Conservation (phyloP, 2,797 vertebrate genomes). For the Limosa lapponica region DNA sequence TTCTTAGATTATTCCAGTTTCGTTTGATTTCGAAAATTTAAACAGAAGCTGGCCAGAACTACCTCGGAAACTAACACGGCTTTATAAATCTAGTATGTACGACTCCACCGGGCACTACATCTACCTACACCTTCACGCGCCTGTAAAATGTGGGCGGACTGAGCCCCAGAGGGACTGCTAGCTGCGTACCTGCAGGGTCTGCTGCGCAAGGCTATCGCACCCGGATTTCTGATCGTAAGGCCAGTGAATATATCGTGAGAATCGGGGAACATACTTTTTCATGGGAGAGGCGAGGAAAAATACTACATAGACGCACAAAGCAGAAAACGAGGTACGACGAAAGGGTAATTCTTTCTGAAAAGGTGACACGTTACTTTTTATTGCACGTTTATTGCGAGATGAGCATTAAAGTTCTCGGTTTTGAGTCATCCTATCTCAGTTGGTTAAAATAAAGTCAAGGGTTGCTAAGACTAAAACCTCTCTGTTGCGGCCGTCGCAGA, state of each 20-base stretch:
- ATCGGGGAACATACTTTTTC: background rate
- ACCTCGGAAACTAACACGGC: background rate
- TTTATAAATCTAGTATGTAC: background rate
- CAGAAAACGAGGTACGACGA: background rate
- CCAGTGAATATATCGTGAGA: background rate
- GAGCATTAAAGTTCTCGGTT: slow-evolving; percentile 7
- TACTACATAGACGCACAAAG: background rate
- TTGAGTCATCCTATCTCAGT: slow-evolving; percentile 7
- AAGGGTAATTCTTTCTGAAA: background rate
- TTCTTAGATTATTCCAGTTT: background rate
- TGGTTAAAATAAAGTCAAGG: background rate
- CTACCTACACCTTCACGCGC: fast-evolving
- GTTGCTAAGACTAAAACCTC: slow-evolving; percentile 29
- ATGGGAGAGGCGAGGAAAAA: background rate
- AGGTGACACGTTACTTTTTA: background rate
- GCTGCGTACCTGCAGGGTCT: background rate
- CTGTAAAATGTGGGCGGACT: background rate
- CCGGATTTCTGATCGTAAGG: fast-evolving
- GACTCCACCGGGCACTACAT: fast-evolving
- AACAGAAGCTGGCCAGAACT: background rate
- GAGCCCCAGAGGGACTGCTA: background rate
- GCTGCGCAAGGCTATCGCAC: background rate
- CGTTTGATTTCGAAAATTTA: slow-evolving; percentile 11
- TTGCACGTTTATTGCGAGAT: background rate
- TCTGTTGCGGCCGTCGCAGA: background rate